A percentile compares a stretch with the other conserved stretches of the same genome.
These are phyloP conservation scores for Oxyteleia sp. DNA, from an alignment of 2,888 invertebrate genomes.

Conservation along the genomic window DNA sequence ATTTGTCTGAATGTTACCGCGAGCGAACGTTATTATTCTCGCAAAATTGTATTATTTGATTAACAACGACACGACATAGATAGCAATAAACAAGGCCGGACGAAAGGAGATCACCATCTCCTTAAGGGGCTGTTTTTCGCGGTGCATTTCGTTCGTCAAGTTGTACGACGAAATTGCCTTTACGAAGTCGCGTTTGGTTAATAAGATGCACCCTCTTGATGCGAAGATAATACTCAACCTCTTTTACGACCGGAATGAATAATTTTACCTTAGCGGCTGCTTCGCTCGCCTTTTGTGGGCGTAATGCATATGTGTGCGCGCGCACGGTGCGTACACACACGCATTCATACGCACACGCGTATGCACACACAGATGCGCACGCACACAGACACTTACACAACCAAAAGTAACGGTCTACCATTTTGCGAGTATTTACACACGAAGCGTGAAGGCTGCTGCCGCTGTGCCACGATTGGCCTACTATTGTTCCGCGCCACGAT, in stretches of 20 bases:
- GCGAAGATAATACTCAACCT: slow-evolving; percentile 77
- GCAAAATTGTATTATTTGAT: too few species aligned
- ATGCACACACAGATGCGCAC: too few species aligned
- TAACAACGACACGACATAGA: too few species aligned
- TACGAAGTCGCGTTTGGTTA: slow-evolving; percentile 72
- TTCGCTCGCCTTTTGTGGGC: slow-evolving; percentile 74
- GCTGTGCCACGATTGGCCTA: slow-evolving; percentile 48
- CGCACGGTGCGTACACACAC: background rate
- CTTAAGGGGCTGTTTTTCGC: background rate
- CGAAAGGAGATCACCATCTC: too few species aligned
- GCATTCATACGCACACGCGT: too few species aligned
- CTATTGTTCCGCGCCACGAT: slow-evolving; percentile 25
- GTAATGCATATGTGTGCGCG: slow-evolving; percentile 54
- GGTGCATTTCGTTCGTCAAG: slow-evolving; percentile 7
- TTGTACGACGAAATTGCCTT: slow-evolving; percentile 17
- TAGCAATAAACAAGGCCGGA: too few species aligned
- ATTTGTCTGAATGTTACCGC: too few species aligned
- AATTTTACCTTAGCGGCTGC: slow-evolving; percentile 78
- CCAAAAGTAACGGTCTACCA: slow-evolving; percentile 54
- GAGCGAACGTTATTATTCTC: too few species aligned
- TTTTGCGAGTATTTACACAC: slow-evolving; percentile 68
- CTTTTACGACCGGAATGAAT: slow-evolving; percentile 81
- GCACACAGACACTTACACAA: too few species aligned
- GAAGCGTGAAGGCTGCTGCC: slow-evolving; percentile 64
- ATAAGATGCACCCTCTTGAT: slow-evolving; percentile 84